These are phyloP conservation scores for Hermetia illucens DNA, from an alignment of 1,140 invertebrate genomes.

Conservation along the genomic window DNA sequence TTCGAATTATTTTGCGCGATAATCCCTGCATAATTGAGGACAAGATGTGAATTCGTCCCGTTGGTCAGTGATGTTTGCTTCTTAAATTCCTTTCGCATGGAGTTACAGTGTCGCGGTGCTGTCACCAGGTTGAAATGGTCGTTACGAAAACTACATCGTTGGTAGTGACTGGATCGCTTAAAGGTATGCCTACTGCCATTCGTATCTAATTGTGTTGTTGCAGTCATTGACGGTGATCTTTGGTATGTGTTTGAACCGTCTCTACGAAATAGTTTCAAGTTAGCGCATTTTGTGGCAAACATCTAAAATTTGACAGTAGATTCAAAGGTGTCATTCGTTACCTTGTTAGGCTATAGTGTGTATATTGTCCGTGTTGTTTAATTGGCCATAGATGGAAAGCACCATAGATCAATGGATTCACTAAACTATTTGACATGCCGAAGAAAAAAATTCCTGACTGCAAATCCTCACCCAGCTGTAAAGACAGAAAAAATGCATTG, in stretches of 20 bases:
- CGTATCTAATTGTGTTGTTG: conserved; percentile 25
- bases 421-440: conserved; percentile 74
- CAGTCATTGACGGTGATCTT: conserved; percentile 25
- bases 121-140: not conserved
- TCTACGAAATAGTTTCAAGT: conserved; percentile 10
- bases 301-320: not conserved
- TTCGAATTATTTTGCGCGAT: not conserved
- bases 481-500: conserved; percentile 7
- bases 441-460: conserved; percentile 64
- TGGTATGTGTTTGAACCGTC: conserved; percentile 18
- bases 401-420: conserved; percentile 79
- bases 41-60: not conserved
- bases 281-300: not conserved
- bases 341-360: conserved; percentile 22
- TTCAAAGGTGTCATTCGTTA: conserved; percentile 6
- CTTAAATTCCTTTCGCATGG: not conserved
- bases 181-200: conserved; percentile 18
- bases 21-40: not conserved
- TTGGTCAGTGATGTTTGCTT: not conserved
- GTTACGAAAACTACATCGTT: not conserved
- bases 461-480: conserved; percentile 43
- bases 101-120: not conserved
- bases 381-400: conserved; percentile 61
- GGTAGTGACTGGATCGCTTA: conserved; percentile 21
- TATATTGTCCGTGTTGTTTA: conserved; percentile 17